Conservation (phyloP, 2,113 vertebrate species). For the Egretta garzetta region DNA sequence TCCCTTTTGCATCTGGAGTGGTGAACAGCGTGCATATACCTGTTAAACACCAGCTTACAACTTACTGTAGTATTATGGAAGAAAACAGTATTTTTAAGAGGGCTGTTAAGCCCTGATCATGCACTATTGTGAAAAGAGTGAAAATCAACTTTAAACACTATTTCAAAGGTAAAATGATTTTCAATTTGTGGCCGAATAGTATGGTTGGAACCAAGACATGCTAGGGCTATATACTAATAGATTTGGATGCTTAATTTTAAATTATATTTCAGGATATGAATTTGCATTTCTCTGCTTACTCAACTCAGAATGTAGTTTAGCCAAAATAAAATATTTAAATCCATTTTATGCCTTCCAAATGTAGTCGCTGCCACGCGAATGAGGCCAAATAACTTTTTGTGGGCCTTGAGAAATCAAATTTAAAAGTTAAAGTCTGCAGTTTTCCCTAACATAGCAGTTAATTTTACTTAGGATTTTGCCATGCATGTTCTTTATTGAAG, state of each 20-base stretch:
- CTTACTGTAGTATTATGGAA: neutral
- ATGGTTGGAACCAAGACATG: neutral
- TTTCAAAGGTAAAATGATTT: neutral
- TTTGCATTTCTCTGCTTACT: neutral
- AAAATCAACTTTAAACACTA: neutral
- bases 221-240: neutral
- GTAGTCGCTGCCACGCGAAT: neutral
- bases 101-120: fast-evolving
- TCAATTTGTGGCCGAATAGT: neutral
- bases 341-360: neutral
- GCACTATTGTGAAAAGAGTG: neutral
- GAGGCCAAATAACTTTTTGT: neutral
- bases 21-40: neutral
- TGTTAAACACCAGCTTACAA: neutral
- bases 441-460: neutral
- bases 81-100: neutral
- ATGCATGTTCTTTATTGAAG: neutral
- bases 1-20: neutral
- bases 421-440: neutral
- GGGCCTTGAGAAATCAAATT: neutral
- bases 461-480: neutral
- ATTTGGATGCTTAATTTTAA: neutral
- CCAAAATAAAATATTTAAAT: neutral
- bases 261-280: neutral
- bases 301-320: neutral